A percentile compares a stretch with the other conserved stretches of the same genome.
Conservation (phyloP, 2,888 invertebrate species). For the Cristatella mucedo region DNA sequence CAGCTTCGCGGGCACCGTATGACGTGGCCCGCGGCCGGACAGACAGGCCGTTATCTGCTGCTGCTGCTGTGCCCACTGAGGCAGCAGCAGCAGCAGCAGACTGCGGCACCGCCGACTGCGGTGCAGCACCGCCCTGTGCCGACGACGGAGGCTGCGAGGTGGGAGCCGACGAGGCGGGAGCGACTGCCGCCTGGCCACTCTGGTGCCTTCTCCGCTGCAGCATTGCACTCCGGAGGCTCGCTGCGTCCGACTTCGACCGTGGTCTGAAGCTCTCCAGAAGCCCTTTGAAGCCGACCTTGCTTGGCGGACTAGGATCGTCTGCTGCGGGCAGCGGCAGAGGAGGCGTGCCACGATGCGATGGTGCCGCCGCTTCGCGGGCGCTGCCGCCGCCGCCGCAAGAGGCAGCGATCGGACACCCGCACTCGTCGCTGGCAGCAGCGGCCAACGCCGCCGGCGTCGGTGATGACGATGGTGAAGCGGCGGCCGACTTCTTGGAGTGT, state of each 20-base stretch:
- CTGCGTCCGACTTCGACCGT: conserved; percentile 7
- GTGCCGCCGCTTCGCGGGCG: conserved; percentile 14
- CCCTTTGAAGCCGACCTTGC: conserved; percentile 23
- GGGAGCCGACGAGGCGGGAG: no score
- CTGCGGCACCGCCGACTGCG: no score
- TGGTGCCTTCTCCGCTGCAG: neutral
- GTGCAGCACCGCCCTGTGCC: neutral
- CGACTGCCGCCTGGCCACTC: no score
- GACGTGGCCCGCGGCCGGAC: conserved; percentile 3
- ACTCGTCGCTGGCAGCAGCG: no score
- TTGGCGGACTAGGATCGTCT: conserved; percentile 22
- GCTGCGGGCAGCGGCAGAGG: no score
- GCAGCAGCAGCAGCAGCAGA: no score
- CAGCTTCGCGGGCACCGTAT: conserved; percentile 6
- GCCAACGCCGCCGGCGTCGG: no score
- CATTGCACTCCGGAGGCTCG: neutral
- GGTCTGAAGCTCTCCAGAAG: conserved; percentile 21
- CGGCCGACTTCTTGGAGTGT: conserved; percentile 21
- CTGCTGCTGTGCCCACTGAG: neutral
- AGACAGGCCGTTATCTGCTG: conserved; percentile 4
- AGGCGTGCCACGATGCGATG: conserved; percentile 17
- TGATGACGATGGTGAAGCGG: no score
- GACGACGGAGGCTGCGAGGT: no score
- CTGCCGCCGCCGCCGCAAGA: no score
- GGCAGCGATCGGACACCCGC: no score